Percentiles rank a stretch among this genome's conserved stretches.
Conservation (phyloP, 2,888 invertebrate species). For the Papilio gigon region DNA sequence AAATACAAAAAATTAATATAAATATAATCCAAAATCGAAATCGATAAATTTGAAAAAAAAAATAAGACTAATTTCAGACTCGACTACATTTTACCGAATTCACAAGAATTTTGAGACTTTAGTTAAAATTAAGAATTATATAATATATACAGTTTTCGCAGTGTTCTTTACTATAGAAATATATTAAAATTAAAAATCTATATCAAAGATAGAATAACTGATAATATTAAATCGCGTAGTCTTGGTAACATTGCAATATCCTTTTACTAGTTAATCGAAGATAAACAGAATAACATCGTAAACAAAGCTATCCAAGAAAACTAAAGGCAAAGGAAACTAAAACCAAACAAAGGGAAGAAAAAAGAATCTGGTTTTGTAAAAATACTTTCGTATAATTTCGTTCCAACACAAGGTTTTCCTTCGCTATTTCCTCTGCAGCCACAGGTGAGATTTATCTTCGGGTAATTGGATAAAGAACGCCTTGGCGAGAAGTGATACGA, state of each 20-base stretch:
- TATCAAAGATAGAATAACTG: not conserved
- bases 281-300: slow-evolving; percentile 10
- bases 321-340: slow-evolving; percentile 42
- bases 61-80: no score
- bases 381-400: slow-evolving; percentile 64
- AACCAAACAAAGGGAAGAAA: slow-evolving; percentile 47
- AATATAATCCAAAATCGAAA: no score
- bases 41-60: no score
- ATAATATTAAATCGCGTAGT: slow-evolving; percentile 1
- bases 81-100: no score
- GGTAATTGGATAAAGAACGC: slow-evolving; percentile 83
- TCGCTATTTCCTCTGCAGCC: slow-evolving; percentile 76
- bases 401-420: slow-evolving; percentile 68
- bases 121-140: not conserved
- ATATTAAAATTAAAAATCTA: not conserved
- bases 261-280: slow-evolving; percentile 17
- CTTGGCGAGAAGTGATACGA: slow-evolving; percentile 78
- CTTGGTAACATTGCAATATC: slow-evolving; percentile 1
- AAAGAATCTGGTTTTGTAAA: slow-evolving; percentile 60
- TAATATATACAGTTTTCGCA: not conserved
- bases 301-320: slow-evolving; percentile 18
- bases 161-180: not conserved
- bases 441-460: slow-evolving; percentile 83
- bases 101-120: no score
- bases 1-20: not conserved